These are phyloP conservation scores for Phataginus tetradactyla DNA, from an alignment of 2,797 vertebrate genomes.

Conservation along the genomic window DNA sequence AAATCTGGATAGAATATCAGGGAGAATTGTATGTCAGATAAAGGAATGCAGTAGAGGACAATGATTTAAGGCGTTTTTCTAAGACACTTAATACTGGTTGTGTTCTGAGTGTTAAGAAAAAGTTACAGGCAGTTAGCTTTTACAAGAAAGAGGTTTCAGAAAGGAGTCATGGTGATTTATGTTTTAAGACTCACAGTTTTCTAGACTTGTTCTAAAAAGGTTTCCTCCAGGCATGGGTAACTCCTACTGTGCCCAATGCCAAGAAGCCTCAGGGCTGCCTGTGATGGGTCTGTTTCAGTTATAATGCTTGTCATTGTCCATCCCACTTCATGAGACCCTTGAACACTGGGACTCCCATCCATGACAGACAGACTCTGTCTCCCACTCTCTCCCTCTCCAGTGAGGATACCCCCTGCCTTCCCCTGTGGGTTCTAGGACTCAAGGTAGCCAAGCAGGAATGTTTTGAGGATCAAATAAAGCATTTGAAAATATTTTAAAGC, in stretches of 20 bases:
- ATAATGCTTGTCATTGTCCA: neutral
- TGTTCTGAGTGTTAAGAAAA: conserved; percentile 38
- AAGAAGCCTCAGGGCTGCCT: neutral
- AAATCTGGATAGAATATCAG: neutral
- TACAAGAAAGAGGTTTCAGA: conserved; percentile 34
- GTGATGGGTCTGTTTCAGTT: neutral
- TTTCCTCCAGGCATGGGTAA: neutral
- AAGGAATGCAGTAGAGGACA: conserved; percentile 43
- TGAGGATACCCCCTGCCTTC: neutral
- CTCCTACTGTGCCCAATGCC: neutral
- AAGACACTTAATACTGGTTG: conserved; percentile 22
- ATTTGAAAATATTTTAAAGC: neutral
- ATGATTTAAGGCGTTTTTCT: conserved; percentile 57
- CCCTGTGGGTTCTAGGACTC: neutral
- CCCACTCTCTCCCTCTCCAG: neutral
- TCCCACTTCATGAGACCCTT: neutral
- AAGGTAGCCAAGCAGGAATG: neutral
- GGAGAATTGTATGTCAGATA: neutral
- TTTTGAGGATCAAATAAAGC: neutral
- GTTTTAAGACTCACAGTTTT: conserved; percentile 19
- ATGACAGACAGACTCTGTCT: neutral
- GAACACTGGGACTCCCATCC: neutral
- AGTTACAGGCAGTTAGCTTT: conserved; percentile 51
- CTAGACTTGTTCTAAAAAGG: conserved; percentile 44
- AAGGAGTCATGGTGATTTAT: conserved; percentile 29